Evolutionary conservation across 2,888 invertebrate genomes (phyloP).

Genomic region (Thera obeliscata): DNA sequence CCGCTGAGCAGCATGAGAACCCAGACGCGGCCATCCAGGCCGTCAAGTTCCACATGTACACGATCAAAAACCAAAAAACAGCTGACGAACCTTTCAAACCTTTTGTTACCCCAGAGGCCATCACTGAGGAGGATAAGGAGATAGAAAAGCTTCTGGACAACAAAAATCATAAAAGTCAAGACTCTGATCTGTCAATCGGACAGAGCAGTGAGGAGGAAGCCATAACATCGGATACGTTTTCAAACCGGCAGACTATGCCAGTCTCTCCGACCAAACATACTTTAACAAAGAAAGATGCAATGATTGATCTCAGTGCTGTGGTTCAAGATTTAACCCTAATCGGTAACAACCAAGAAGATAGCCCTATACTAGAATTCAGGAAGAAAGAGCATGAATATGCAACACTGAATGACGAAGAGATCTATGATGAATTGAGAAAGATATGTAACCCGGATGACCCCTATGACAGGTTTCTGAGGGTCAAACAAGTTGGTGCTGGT

Average conservation of each 20-base stretch:
- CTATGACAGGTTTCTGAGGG: conserved; percentile 89
- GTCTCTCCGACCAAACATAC: conserved; percentile 73
- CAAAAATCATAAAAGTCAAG: conserved; percentile 88
- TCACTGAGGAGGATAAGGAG: conserved; percentile 92
- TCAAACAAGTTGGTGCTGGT: conserved; percentile 95
- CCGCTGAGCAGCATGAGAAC: conserved; percentile 94
- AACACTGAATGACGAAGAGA: conserved; percentile 88
- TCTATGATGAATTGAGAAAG: conserved; percentile 89
- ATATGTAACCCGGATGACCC: conserved; percentile 95
- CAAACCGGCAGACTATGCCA: conserved; percentile 84
- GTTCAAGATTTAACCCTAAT: conserved; percentile 75
- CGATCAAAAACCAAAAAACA: conserved; percentile 92
- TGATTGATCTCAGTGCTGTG: conserved; percentile 66
- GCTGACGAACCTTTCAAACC: conserved; percentile 90
- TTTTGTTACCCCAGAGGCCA: conserved; percentile 91
- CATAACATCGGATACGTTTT: conserved; percentile 66
- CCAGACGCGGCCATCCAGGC: conserved; percentile 96
- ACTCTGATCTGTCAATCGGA: conserved; percentile 79
- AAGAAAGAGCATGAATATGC: conserved; percentile 84
- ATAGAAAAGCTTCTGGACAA: conserved; percentile 90
- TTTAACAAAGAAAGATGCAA: conserved; percentile 72
- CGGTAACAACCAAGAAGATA: conserved; percentile 79
- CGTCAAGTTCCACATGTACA: conserved; percentile 94
- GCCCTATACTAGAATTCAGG: conserved; percentile 80
- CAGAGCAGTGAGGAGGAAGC: conserved; percentile 83